Evolutionary conservation across 2,888 invertebrate genomes (phyloP).

Genomic region (Cephonodes hylas): DNA sequence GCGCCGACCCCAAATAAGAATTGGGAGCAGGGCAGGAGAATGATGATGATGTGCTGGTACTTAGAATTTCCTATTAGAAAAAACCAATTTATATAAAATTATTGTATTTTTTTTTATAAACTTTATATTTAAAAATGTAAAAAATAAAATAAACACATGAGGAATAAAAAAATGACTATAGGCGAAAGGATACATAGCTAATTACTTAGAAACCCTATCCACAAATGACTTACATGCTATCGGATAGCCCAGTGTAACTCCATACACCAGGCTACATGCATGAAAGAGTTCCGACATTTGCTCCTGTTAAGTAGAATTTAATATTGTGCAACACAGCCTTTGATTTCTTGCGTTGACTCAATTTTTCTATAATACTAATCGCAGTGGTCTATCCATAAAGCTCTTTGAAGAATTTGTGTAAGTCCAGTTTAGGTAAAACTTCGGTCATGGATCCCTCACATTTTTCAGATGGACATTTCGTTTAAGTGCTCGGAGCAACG

Average conservation of each 20-base stretch:
- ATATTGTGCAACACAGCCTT: neutral
- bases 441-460: neutral
- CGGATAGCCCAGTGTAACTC: neutral
- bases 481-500: conserved; percentile 11
- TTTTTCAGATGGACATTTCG: neutral
- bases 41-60: too few species aligned
- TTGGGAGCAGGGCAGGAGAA: too few species aligned
- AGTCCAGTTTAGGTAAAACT: neutral
- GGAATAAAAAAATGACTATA: too few species aligned
- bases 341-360: neutral
- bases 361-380: neutral
- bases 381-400: neutral
- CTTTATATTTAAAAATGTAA: too few species aligned
- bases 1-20: too few species aligned
- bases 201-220: neutral
- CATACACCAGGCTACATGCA: neutral
- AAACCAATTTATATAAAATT: too few species aligned
- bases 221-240: neutral
- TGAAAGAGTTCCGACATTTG: neutral
- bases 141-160: too few species aligned
- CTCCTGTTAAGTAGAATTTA: neutral
- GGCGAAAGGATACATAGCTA: neutral
- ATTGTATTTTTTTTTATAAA: too few species aligned
- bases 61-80: too few species aligned
- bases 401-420: neutral